phyloP scores from a whole-genome alignment of 2,888 invertebrate genomes.

The Sminthurinus aureus region DNA sequence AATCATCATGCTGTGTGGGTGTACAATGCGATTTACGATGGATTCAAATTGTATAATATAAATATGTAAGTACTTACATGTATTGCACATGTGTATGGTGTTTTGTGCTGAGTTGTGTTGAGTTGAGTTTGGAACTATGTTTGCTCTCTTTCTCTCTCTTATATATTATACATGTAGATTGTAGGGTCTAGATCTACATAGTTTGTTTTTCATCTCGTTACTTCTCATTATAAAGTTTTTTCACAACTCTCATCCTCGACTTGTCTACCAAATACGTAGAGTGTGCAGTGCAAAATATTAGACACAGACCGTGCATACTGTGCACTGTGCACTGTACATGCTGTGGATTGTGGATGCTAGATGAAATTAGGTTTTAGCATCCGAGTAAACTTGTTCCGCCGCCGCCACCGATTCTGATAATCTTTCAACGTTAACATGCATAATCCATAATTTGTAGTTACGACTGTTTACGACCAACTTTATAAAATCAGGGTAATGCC shows the following conservation, averaged over 20 bases:
- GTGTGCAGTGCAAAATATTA: too few relatives aligned
- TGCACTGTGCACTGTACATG: background rate
- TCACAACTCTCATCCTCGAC: background rate
- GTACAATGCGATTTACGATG: too few relatives aligned
- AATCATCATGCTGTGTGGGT: background rate
- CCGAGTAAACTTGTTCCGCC: background rate
- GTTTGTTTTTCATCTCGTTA: background rate
- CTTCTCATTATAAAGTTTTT: background rate
- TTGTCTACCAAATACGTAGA: background rate
- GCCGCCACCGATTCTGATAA: background rate
- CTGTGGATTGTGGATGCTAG: too few relatives aligned
- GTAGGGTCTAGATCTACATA: background rate
- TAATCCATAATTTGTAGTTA: background rate
- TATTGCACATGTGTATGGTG: too few relatives aligned
- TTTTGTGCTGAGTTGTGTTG: too few relatives aligned
- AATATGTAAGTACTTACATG: too few relatives aligned
- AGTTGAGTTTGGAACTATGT: too few relatives aligned
- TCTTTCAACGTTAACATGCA: background rate
- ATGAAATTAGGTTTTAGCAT: background rate
- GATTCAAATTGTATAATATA: too few relatives aligned
- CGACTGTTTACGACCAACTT: too few relatives aligned
- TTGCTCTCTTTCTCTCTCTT: too few relatives aligned
- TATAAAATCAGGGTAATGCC: too few relatives aligned
- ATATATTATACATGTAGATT: too few relatives aligned
- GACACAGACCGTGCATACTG: background rate